Evolutionary conservation across 2,113 vertebrate genomes (phyloP).

Genomic region (Dicerorhinus sumatrensis): DNA sequence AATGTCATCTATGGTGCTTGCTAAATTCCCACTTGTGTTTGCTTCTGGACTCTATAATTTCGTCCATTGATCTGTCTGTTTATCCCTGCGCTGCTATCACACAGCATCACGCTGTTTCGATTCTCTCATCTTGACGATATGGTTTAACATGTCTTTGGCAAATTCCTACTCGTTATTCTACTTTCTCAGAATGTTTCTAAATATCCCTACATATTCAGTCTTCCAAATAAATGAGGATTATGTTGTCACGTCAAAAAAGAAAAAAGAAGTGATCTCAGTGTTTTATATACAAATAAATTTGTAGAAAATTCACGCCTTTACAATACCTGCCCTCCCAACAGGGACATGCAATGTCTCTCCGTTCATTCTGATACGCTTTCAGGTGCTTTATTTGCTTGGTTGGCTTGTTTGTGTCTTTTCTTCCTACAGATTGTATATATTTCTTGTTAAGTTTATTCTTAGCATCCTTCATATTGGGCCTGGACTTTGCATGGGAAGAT

Average conservation of each 20-base stretch:
- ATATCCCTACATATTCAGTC: neutral
- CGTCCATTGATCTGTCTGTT: neutral
- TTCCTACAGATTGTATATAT: neutral
- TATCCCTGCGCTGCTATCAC: neutral
- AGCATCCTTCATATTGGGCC: neutral
- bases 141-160: neutral
- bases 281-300: neutral
- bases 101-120: neutral
- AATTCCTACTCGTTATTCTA: neutral
- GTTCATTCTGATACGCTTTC: neutral
- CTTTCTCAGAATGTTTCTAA: neutral
- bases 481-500: neutral
- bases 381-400: neutral
- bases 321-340: neutral
- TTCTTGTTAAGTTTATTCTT: constrained; percentile 37
- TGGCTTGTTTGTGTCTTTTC: neutral
- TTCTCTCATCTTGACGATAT: neutral
- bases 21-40: neutral
- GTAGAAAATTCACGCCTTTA: neutral
- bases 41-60: neutral
- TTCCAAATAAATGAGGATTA: constrained; percentile 11
- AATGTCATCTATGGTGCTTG: neutral
- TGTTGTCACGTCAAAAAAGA: neutral
- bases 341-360: neutral
- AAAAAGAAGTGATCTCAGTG: neutral